Base-by-base conservation (phyloP, 1,140 invertebrate species). In the Callitettix versicolor region DNA sequence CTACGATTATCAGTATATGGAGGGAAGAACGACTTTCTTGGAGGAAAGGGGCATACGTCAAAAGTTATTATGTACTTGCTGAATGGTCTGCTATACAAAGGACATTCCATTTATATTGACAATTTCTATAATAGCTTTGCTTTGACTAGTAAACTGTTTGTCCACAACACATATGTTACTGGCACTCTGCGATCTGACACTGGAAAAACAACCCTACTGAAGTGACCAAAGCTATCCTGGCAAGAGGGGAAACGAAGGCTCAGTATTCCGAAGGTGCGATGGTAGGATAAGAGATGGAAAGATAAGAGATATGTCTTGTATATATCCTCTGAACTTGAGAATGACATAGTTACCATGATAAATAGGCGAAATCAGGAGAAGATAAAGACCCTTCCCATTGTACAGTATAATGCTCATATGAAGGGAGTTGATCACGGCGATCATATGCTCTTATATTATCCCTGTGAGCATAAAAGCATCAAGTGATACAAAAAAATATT, bases 241-340 rank as follows among this genome's bases (percentile, higher is more conserved):
- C 6, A 22, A 47, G n/a, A 47, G 26, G 42, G 17, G 53, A 46
- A 46, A 30, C 22, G 12, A n/a, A n/a, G n/a, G n/a, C n/a, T n/a
- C n/a, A n/a, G n/a, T n/a, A n/a, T n/a, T n/a, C n/a, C n/a, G n/a
- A 55, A 17, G 20, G 38, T 3, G 21, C 36, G 12, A 41, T 22
- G 40, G 63, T 69, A 1, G 61, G 57, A 6, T 66, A n/a, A n/a
- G n/a, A n/a, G 66, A 48, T 69, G 67, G 65, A 62, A 58, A 26
- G 66, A 70, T 53, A 66, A 62, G 42, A 54, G 64, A 9, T 58
- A 62, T 44, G 67, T 68, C 1, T 33, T 64, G n/a, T 61, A 61
- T 55, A 59, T 68, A 43, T 63, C 64, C 11, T 66, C 64, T 6
- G n/a, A 43, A 21, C 33, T 56, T 48, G 59, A 67, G 9, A 57